These are phyloP conservation scores for Pontoporia blainvillei DNA, from an alignment of 2,113 vertebrate species.

Conservation along the genomic window DNA sequence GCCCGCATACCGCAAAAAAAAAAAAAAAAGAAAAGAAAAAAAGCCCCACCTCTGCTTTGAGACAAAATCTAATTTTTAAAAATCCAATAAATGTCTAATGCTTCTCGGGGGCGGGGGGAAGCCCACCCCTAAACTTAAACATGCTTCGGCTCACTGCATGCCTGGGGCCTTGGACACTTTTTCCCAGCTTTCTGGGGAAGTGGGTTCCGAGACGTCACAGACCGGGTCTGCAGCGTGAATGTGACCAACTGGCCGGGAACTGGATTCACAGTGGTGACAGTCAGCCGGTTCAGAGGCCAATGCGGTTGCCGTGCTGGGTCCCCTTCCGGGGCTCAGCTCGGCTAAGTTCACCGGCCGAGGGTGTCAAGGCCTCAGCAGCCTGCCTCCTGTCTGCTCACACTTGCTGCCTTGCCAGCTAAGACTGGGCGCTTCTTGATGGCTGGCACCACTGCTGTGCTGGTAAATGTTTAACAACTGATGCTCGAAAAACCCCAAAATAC, in stretches of 20 bases:
- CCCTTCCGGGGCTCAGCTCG: not conserved
- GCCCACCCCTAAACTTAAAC: not conserved
- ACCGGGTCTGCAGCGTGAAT: too few species aligned
- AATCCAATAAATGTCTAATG: not conserved
- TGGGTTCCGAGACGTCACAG: rapidly evolving
- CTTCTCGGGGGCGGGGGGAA: rapidly evolving
- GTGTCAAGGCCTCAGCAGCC: too few species aligned
- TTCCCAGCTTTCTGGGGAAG: not conserved
- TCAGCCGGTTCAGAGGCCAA: not conserved
- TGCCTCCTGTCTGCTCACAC: rapidly evolving
- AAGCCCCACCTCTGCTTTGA: not conserved
- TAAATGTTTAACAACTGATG: not conserved
- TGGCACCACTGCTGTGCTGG: not conserved
- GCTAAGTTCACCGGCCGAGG: rapidly evolving
- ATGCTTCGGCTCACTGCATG: not conserved
- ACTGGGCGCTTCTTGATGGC: not conserved
- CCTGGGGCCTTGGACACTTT: not conserved
- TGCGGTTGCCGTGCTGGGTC: rapidly evolving
- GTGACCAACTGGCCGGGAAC: not conserved
- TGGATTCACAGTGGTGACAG: rapidly evolving
- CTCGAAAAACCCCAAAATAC: not conserved
- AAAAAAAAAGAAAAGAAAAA: not conserved
- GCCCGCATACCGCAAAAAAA: too few species aligned
- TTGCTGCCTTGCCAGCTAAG: rapidly evolving
- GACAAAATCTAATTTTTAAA: not conserved